Evolutionary conservation across 2,888 invertebrate species (phyloP), one percentile per base, ranked within the genome.

Genomic region (Macaria liturata): DNA sequence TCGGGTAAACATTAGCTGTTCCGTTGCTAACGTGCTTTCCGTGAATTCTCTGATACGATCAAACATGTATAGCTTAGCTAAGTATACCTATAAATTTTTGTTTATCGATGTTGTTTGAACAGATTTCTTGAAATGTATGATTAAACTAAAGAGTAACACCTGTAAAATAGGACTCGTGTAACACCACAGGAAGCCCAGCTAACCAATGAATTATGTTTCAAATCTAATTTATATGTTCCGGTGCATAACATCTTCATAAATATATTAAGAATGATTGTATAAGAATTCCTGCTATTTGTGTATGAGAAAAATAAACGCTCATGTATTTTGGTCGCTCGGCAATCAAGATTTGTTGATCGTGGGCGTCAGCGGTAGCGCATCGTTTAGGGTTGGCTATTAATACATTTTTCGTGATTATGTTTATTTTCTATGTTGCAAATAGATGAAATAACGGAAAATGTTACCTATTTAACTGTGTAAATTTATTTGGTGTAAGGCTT

Each of bases 301-400:
- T 59, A 61, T 43, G 43, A 56, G 50, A 56, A 59, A 61, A 63
- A 61, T 62, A 61, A 64, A 54, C 49, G 55, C 37, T 57, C 52
- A 34, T 59, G 50, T 72, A 74, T 69, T 70, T 70, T 64, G 67
- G 70, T 60, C 60, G 65, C 56, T 57, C 64, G 63, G 64, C 63
- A 70, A 68, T 73, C 69, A 72, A 66, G 72, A 68, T 72, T 69
- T 62, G 70, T 67, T 66, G 72, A 55, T 66, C 70, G 78, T 74
- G 78, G 83, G 81, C 77, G 83, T 62, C 57, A 51, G 4, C n/a
- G 9, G 5, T 68, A 69, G 70, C 72, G 75, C 74, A 79, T 73
- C 74, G 76, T 76, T 75, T 80, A 76, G 81, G 79, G 78, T 80
- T 78, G 67, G 77, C 84, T 84, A 84, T 76, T 84, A 85, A 86